These are phyloP conservation scores for Lymantria dispar DNA, from an alignment of 2,888 invertebrate genomes.

Conservation along the genomic window DNA sequence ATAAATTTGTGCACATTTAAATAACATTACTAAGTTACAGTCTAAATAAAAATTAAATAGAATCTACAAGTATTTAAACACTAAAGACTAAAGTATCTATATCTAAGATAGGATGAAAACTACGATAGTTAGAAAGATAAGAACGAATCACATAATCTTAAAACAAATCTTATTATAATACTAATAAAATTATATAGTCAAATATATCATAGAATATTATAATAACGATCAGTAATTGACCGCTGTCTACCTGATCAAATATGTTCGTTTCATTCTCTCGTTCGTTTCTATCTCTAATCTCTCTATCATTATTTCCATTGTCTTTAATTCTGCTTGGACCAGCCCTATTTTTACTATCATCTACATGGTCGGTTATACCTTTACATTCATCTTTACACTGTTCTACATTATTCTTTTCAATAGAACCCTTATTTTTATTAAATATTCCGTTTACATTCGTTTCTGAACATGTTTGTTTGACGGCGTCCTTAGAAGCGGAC, in stretches of 20 bases:
- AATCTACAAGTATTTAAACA: conserved; percentile 7
- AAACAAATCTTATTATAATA: conserved; percentile 39
- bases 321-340: conserved; percentile 19
- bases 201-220: conserved; percentile 53
- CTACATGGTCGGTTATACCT: conserved; percentile 9
- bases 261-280: conserved; percentile 52
- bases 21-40: conserved; percentile 20
- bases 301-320: conserved; percentile 38
- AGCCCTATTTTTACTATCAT: conserved; percentile 23
- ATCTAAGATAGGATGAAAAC: conserved; percentile 13
- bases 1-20: conserved; percentile 31
- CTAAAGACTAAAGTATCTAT: conserved; percentile 29
- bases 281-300: conserved; percentile 50
- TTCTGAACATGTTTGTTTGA: conserved; percentile 29
- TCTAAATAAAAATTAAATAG: conserved; percentile 14
- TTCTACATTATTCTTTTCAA: conserved; percentile 8
- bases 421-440: conserved; percentile 20
- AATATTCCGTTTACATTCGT: conserved; percentile 25
- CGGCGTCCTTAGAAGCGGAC: conserved; percentile 36
- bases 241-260: conserved; percentile 47
- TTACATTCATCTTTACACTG: conserved; percentile 4
- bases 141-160: conserved; percentile 22
- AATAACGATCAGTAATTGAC: conserved; percentile 67
- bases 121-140: conserved; percentile 22
- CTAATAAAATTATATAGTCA: conserved; percentile 51